A percentile compares a stretch with the other conserved stretches of the same genome.
These are phyloP conservation scores for Polymixis lichenea DNA, from an alignment of 2,888 invertebrate genomes.

Conservation along the genomic window DNA sequence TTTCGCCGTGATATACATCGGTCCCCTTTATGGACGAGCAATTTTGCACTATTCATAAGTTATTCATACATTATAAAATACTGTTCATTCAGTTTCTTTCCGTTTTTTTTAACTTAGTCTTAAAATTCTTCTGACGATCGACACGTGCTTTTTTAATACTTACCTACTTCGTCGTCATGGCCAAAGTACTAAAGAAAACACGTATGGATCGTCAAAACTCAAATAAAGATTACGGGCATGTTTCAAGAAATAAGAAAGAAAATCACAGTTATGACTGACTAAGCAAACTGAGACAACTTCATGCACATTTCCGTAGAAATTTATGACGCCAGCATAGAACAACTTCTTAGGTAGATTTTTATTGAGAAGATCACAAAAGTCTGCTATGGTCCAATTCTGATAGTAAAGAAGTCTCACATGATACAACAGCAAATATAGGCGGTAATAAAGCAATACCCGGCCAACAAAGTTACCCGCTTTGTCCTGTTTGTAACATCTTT, in stretches of 20 bases:
- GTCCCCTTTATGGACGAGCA: conserved; percentile 2
- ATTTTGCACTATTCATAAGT: conserved; percentile 30
- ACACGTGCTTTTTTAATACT: background rate
- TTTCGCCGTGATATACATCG: conserved; percentile 34
- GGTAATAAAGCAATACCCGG: conserved; percentile 63
- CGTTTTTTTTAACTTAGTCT: background rate
- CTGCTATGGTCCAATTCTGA: conserved; percentile 47
- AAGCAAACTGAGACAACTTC: conserved; percentile 19
- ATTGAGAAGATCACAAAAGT: conserved; percentile 43
- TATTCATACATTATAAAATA: background rate
- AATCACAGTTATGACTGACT: background rate
- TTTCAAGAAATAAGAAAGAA: background rate
- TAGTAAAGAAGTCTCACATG: conserved; percentile 60
- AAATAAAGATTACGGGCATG: background rate
- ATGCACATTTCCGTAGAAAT: conserved; percentile 26
- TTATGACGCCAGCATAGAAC: conserved; percentile 44
- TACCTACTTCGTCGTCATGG: background rate
- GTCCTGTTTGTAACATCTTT: conserved; percentile 69
- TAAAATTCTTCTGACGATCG: background rate
- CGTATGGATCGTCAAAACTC: background rate
- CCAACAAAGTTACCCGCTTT: conserved; percentile 65
- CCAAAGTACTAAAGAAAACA: background rate
- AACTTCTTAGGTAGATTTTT: conserved; percentile 38
- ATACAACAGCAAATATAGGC: conserved; percentile 55
- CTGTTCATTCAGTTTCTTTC: background rate